These are phyloP conservation scores for Centropristis striata DNA, from an alignment of 2,113 vertebrate genomes.

Conservation along the genomic window DNA sequence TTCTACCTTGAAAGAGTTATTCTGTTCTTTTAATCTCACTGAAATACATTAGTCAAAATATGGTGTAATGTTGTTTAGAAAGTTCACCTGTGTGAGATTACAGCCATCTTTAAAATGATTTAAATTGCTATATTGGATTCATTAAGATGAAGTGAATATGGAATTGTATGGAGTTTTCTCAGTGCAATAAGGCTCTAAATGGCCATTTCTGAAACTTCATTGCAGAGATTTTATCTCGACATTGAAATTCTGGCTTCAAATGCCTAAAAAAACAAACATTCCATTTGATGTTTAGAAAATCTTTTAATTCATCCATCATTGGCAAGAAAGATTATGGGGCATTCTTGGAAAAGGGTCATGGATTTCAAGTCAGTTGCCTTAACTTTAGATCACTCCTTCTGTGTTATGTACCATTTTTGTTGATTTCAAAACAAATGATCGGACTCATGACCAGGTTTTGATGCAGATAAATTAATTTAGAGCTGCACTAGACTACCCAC, in stretches of 20 bases:
- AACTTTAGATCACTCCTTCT: constrained; percentile 15
- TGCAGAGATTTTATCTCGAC: background rate
- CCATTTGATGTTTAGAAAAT: constrained; percentile 1
- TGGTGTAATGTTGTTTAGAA: background rate
- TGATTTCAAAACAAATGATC: background rate
- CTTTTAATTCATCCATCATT: background rate
- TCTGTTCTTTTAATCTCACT: background rate
- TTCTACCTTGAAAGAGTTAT: background rate
- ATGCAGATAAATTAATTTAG: background rate
- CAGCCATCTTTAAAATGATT: constrained; percentile 3
- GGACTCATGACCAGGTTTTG: background rate
- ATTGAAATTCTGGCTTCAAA: background rate
- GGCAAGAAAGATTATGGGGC: background rate
- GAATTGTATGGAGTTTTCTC: background rate
- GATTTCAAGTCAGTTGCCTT: constrained; percentile 59
- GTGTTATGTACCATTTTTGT: background rate
- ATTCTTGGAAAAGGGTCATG: background rate
- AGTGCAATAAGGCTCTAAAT: background rate
- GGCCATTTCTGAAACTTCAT: background rate
- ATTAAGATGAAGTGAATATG: background rate
- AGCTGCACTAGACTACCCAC: background rate
- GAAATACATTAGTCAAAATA: constrained; percentile 1
- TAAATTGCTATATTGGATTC: background rate
- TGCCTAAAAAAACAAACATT: constrained; percentile 5
- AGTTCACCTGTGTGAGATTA: background rate